phyloP scores from a whole-genome alignment of 1,140 invertebrate genomes.

The Octopus bimaculoides region DNA sequence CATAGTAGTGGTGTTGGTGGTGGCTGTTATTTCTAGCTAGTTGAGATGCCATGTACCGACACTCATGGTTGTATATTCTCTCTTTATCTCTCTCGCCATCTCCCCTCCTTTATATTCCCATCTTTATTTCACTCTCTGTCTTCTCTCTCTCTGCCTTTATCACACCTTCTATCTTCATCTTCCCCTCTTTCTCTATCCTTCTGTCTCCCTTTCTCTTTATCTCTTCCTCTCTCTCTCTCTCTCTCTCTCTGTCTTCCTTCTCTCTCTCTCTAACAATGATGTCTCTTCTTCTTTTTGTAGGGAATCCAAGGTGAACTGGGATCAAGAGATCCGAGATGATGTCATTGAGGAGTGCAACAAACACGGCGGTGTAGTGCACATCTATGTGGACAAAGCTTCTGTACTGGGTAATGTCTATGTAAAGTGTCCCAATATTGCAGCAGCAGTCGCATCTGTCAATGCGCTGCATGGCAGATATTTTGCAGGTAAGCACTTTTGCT shows the following conservation, averaged over 20 bases:
- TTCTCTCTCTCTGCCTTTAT: no score
- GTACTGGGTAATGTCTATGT: conserved; percentile 98
- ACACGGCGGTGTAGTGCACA: conserved; percentile 94
- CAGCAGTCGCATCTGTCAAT: conserved; percentile 93
- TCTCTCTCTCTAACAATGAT: neutral
- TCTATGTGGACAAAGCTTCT: conserved; percentile 94
- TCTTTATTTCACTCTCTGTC: no score
- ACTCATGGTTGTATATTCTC: no score
- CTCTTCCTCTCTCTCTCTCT: neutral
- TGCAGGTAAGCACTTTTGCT: conserved; percentile 64
- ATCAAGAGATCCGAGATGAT: conserved; percentile 94
- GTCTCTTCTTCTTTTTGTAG: conserved; percentile 33
- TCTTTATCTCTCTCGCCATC: no score
- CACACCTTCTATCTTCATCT: neutral
- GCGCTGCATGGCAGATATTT: conserved; percentile 97
- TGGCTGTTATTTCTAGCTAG: no score
- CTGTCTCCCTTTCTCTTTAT: neutral
- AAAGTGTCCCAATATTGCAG: conserved; percentile 94
- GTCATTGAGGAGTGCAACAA: conserved; percentile 98
- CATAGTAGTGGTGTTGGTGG: no score
- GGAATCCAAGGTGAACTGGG: conserved; percentile 67
- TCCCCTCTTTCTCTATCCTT: neutral
- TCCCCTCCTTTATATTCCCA: no score
- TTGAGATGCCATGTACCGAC: no score
- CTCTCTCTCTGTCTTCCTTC: neutral